phyloP scores from a whole-genome alignment of 2,113 vertebrate genomes.

The Garra rufa region DNA sequence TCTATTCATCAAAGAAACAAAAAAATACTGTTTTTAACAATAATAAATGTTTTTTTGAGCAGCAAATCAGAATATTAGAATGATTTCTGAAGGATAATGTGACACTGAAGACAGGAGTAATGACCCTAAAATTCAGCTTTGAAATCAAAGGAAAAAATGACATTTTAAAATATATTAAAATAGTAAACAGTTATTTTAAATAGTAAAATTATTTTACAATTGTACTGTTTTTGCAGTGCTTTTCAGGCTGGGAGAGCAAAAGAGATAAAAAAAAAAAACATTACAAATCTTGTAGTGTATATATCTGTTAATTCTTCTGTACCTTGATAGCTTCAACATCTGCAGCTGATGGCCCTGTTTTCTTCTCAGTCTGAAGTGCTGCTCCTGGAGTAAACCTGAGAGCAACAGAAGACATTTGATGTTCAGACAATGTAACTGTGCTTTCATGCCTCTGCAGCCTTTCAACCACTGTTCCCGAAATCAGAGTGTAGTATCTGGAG shows the following conservation, averaged over 20 bases:
- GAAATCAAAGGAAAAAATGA: too few relatives aligned
- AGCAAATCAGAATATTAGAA: too few relatives aligned
- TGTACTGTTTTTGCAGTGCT: not conserved
- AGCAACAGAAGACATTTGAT: slow-evolving; percentile 2
- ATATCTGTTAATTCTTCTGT: not conserved
- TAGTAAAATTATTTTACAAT: not conserved
- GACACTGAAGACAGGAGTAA: too few relatives aligned
- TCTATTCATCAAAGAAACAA: too few relatives aligned
- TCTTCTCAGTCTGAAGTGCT: slow-evolving; percentile 87
- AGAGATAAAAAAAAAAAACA: not conserved
- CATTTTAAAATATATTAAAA: not conserved
- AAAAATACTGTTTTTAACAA: too few relatives aligned
- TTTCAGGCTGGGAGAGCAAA: not conserved
- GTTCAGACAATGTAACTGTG: slow-evolving; percentile 21
- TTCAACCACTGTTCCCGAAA: slow-evolving; percentile 68
- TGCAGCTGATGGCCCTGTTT: slow-evolving; percentile 85
- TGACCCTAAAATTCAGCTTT: too few relatives aligned
- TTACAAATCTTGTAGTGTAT: too few relatives aligned
- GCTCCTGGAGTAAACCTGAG: slow-evolving; percentile 92
- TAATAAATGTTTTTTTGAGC: too few relatives aligned
- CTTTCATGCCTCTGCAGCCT: slow-evolving; percentile 77
- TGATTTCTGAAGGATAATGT: too few relatives aligned
- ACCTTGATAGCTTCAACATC: slow-evolving; percentile 98
- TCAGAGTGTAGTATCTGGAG: slow-evolving; percentile 79
- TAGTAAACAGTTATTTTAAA: not conserved